phyloP scores from a whole-genome alignment of 2,797 vertebrate genomes.

The Microctenopoma lineatum region DNA sequence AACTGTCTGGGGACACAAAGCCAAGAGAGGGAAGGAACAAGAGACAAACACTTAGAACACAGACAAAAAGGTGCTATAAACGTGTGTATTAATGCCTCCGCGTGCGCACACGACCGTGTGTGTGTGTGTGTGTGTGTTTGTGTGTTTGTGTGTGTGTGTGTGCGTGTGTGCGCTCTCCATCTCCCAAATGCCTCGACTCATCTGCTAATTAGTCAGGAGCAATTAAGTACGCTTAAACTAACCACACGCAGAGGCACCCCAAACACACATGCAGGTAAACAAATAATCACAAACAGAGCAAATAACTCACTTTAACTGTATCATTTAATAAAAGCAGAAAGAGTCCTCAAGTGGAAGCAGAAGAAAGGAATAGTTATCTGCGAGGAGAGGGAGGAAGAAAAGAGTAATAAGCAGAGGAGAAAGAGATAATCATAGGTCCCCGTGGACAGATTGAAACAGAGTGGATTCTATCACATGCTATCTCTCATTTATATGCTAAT shows the following conservation, averaged over 20 bases:
- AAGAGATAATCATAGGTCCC: slow-evolving; percentile 77
- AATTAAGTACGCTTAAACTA: slow-evolving; percentile 76
- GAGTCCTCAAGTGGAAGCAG: slow-evolving; percentile 25
- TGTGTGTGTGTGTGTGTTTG: slow-evolving; percentile 1
- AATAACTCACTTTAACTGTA: slow-evolving; percentile 44
- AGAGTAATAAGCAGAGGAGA: slow-evolving; percentile 62
- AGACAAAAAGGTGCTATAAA: slow-evolving; percentile 43
- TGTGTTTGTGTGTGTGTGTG: slow-evolving; percentile 11
- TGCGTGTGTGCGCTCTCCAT: slow-evolving; percentile 22
- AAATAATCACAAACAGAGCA: slow-evolving; percentile 60
- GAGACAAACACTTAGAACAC: slow-evolving; percentile 60
- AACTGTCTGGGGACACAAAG: slow-evolving; percentile 59
- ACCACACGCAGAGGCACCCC: slow-evolving; percentile 55
- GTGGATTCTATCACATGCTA: slow-evolving; percentile 86
- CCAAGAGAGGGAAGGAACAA: slow-evolving; percentile 37
- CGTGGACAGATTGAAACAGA: slow-evolving; percentile 77
- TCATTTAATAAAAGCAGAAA: slow-evolving; percentile 38
- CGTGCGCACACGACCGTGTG: too few relatives aligned
- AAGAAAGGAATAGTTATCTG: slow-evolving; percentile 20
- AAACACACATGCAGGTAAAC: slow-evolving; percentile 68
- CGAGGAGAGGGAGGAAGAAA: slow-evolving; percentile 21
- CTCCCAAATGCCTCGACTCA: slow-evolving; percentile 72
- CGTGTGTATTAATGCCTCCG: slow-evolving; percentile 45
- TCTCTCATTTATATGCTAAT: slow-evolving; percentile 95
- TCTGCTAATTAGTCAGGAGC: slow-evolving; percentile 79